Conservation (phyloP, 2,113 vertebrate species). For the Rallus limicola region DNA sequence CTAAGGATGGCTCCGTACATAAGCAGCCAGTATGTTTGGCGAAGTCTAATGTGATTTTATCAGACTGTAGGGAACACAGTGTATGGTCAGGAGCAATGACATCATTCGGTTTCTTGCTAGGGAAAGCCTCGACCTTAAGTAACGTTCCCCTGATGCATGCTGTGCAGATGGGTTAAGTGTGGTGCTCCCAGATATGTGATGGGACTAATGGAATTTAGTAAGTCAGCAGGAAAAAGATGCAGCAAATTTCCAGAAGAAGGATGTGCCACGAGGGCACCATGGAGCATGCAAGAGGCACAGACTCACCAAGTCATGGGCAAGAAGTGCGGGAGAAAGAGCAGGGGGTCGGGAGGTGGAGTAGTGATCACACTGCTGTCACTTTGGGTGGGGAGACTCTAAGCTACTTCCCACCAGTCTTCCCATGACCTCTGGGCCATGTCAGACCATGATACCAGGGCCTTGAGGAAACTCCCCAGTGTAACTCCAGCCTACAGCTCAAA, state of each 20-base stretch:
- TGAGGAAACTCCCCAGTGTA: background rate
- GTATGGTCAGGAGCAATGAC: background rate
- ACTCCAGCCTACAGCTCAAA: background rate
- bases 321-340: background rate
- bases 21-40: background rate
- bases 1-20: background rate
- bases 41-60: background rate
- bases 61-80: background rate
- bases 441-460: background rate
- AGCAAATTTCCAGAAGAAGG: background rate
- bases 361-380: background rate
- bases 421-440: accelerated
- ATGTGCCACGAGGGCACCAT: background rate
- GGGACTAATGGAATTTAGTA: background rate
- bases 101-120: background rate
- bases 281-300: background rate
- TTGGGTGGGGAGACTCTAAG: accelerated
- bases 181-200: background rate
- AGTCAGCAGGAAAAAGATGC: background rate
- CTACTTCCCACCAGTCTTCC: background rate
- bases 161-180: background rate
- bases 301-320: accelerated
- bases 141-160: background rate
- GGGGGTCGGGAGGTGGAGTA: background rate
- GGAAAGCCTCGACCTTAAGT: background rate